Evolutionary conservation across 2,888 invertebrate genomes (phyloP), one percentile per base, ranked within the genome.

Genomic region (Agrotis segetum): DNA sequence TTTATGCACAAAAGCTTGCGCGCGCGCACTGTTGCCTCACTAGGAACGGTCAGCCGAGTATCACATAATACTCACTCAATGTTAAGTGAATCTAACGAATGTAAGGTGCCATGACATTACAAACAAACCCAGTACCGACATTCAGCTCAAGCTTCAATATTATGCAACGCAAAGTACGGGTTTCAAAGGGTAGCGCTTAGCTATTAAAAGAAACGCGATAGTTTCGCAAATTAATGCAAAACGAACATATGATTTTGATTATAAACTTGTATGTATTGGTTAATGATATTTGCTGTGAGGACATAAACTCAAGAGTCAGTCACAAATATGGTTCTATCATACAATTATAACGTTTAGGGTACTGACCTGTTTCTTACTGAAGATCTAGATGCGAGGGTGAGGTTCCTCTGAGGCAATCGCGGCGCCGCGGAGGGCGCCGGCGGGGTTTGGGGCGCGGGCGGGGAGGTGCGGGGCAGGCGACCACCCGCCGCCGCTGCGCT

Each of bases 381-480:
- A 80, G 94, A 91, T 71, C 96, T 91, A 82, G 94, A 91, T 58
- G 96, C 92, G 69, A 96, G 94, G 87, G 96, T 95, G 85, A 95
- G 92, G 85, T 96, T 95, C 91, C 95, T 93, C 79, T 90, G 94
- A 73, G 94, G 94, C 62, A 94, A 90, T 44, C 93, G 90, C 94
- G 93, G 97, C 82, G 97, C 96, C 79, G 97, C 93, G 65, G 97
- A 83, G 93, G 92, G 97, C 83, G 97, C 96, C 89, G 97, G 96
- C 82, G 97, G 91, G 59, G 97, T 94, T 81, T 96, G 92, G 85
- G 97, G 90, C 84, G 90, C 92, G 86, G 92, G 91, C 88, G 90
- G 92, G 83, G 92, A 94, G 87, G 94, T 95, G 81, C 94, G 92
- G 86, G 95, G 94, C 90, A 94, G 87, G 87, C 95, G 93, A 82